Evolutionary conservation across 2,113 vertebrate species (phyloP).

Genomic region (Leptobrachium ailaonicum): DNA sequence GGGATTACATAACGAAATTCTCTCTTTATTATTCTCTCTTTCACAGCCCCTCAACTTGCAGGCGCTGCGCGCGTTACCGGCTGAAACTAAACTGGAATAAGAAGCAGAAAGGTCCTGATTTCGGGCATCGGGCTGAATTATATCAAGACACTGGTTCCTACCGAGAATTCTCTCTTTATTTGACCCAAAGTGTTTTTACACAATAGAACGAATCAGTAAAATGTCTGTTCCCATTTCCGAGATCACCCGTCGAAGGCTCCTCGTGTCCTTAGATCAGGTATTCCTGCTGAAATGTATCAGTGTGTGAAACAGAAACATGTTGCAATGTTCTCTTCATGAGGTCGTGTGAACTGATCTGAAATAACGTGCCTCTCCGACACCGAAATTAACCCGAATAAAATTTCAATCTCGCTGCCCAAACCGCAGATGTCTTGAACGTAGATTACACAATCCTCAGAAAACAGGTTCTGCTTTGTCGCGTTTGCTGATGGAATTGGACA

Average conservation of each 20-base stretch:
- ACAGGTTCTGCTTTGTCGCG: slow-evolving; percentile 29
- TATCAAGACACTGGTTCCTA: background rate
- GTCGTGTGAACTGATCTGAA: background rate
- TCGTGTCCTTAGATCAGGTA: background rate
- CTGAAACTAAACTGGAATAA: too few relatives aligned
- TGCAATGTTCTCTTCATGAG: background rate
- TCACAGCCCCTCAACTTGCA: too few relatives aligned
- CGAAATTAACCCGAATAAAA: slow-evolving; percentile 23
- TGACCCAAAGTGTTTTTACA: background rate
- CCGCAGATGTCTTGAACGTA: background rate
- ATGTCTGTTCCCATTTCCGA: background rate
- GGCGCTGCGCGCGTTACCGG: too few relatives aligned
- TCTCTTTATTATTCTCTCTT: too few relatives aligned
- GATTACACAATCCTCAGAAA: slow-evolving; percentile 12
- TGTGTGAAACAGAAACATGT: slow-evolving; percentile 7
- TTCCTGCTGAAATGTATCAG: slow-evolving; percentile 7
- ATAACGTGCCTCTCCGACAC: slow-evolving; percentile 5
- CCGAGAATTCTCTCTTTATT: too few relatives aligned
- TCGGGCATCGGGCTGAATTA: background rate
- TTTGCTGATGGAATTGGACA: background rate
- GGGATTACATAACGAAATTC: too few relatives aligned
- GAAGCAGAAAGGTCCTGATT: background rate
- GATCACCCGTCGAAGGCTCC: background rate
- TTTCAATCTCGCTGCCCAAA: background rate
- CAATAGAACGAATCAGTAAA: background rate